phyloP scores from a whole-genome alignment of 23 tunicate species.

The Halocynthia roretzi region DNA sequence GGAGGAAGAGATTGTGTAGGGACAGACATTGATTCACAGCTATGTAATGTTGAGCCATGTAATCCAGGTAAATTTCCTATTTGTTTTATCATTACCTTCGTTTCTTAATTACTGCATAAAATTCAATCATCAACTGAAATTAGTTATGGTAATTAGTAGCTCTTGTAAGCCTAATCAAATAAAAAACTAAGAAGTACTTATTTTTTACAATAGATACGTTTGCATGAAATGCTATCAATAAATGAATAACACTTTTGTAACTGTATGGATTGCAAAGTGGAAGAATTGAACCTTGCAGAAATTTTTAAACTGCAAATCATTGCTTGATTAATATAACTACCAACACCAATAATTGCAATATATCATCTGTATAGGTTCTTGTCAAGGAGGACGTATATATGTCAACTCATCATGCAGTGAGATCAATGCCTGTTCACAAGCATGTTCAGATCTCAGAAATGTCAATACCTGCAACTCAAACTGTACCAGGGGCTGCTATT shows the following conservation, averaged over 20 bases:
- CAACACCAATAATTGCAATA: neutral
- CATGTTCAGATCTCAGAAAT: constrained; percentile 46
- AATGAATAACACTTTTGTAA: too few species aligned
- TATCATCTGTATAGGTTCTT: constrained; percentile 15
- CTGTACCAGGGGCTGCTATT: constrained; percentile 64
- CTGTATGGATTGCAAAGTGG: too few species aligned
- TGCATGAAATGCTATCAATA: neutral
- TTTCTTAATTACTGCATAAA: neutral
- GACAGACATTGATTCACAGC: constrained; percentile 31
- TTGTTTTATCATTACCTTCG: neutral
- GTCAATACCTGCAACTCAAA: constrained; percentile 34
- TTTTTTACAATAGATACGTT: neutral
- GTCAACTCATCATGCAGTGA: constrained; percentile 26
- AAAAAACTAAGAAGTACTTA: neutral
- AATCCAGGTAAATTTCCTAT: constrained; percentile 27
- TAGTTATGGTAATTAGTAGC: neutral
- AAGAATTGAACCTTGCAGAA: too few species aligned
- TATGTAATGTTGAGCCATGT: constrained; percentile 59
- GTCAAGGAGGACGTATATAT: constrained; percentile 28
- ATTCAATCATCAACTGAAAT: neutral
- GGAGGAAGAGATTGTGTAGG: constrained; percentile 70
- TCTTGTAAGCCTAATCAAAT: neutral
- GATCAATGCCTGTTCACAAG: constrained; percentile 43
- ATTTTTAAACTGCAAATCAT: neutral
- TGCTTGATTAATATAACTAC: neutral